A percentile compares a stretch with the other conserved stretches of the same genome.
phyloP scores from a whole-genome alignment of 1,140 invertebrate genomes.

The Lepidurus packardi region DNA sequence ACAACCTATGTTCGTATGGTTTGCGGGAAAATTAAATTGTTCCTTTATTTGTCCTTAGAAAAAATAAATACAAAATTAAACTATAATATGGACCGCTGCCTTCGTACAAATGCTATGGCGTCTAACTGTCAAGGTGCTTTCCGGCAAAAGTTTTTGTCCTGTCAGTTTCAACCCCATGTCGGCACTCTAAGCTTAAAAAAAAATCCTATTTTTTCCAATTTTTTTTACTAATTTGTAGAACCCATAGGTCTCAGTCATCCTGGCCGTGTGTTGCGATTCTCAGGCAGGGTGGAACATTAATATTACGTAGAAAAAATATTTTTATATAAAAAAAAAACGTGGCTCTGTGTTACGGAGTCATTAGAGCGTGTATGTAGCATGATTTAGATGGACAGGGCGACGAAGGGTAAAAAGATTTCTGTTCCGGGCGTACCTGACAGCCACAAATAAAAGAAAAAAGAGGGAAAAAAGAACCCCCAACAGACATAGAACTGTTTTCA shows the following conservation, averaged over 20 bases:
- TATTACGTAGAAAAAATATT: background rate
- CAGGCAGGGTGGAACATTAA: background rate
- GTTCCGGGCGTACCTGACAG: background rate
- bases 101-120: background rate
- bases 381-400: slow-evolving; percentile 2
- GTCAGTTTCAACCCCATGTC: background rate
- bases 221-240: background rate
- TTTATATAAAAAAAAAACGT: background rate
- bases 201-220: no score
- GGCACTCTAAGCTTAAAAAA: background rate
- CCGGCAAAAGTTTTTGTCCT: background rate
- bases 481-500: background rate
- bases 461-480: background rate
- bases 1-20: background rate
- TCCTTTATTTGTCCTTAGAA: no score
- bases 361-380: background rate
- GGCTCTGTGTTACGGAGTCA: background rate
- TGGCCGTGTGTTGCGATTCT: background rate
- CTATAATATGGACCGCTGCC: background rate
- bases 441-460: background rate
- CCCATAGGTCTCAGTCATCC: background rate
- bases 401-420: background rate
- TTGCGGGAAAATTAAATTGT: no score
- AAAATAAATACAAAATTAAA: no score
- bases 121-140: slow-evolving; percentile 8